Evolutionary conservation across 2,888 invertebrate genomes (phyloP).

Genomic region (Gymnocheta viridis): DNA sequence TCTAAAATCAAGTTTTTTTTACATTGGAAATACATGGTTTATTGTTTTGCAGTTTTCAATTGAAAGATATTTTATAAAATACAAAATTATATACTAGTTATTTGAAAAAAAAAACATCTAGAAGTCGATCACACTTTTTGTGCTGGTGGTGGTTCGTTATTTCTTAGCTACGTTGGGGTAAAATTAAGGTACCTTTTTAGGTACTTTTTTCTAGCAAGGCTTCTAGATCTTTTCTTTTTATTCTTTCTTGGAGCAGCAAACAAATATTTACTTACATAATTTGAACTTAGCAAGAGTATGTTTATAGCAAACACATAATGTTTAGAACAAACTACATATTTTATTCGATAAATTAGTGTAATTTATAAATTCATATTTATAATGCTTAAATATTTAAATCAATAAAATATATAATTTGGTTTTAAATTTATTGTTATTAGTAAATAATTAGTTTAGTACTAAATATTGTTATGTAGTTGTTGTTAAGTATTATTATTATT

Average conservation of each 20-base stretch:
- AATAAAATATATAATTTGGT: not conserved
- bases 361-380: not conserved
- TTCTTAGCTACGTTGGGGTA: not conserved
- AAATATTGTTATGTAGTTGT: slow-evolving; percentile 45
- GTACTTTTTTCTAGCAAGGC: not conserved
- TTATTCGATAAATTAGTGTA: not conserved
- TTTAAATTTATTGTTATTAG: not conserved
- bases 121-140: slow-evolving; percentile 13
- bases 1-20: not conserved
- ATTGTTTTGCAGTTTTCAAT: not conserved
- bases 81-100: not conserved
- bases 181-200: slow-evolving; percentile 9
- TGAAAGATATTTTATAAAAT: not conserved
- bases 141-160: slow-evolving; percentile 12
- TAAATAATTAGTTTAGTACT: slow-evolving; percentile 1
- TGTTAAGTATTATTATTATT: too few relatives aligned
- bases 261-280: slow-evolving; percentile 27
- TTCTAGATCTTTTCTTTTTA: slow-evolving; percentile 19
- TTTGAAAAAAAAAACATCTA: slow-evolving; percentile 24
- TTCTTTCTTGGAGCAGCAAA: slow-evolving; percentile 11
- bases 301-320: not conserved
- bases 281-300: not conserved
- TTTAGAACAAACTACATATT: not conserved
- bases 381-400: not conserved
- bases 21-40: not conserved